phyloP scores from a whole-genome alignment of 2,113 vertebrate species.

The Bucco capensis region DNA sequence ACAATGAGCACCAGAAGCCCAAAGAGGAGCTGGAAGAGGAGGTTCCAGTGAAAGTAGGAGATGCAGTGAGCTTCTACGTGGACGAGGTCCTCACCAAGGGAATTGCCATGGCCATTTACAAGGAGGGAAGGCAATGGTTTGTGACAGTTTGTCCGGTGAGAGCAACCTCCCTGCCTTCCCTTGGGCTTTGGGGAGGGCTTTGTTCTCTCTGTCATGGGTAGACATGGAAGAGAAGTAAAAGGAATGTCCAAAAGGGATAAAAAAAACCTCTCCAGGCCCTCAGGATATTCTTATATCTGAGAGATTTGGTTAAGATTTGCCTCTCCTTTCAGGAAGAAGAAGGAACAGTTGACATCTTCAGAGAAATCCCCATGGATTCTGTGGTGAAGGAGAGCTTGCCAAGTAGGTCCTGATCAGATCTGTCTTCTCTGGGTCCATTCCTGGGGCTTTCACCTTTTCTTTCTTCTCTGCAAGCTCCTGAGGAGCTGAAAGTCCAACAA shows the following conservation, averaged over 20 bases:
- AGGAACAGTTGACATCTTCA: conserved; percentile 22
- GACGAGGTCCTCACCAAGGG: conserved; percentile 63
- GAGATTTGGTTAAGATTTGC: neutral
- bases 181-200: neutral
- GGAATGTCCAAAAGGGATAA: neutral
- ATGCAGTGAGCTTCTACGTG: conserved; percentile 74
- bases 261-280: neutral
- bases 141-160: conserved; percentile 64
- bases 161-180: neutral
- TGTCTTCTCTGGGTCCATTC: fast-evolving
- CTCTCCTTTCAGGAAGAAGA: conserved; percentile 75
- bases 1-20: neutral
- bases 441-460: neutral
- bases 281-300: neutral
- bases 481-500: neutral
- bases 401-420: conserved; percentile 41
- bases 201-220: too few relatives aligned
- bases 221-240: neutral
- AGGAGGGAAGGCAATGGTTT: neutral
- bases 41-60: conserved; percentile 64
- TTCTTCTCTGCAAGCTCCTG: neutral
- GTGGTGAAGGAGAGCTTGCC: conserved; percentile 73
- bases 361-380: conserved; percentile 65
- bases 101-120: conserved; percentile 67
- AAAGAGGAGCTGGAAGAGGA: fast-evolving